Conservation (phyloP, 2,888 invertebrate species). For the Erpobdella octoculata region DNA sequence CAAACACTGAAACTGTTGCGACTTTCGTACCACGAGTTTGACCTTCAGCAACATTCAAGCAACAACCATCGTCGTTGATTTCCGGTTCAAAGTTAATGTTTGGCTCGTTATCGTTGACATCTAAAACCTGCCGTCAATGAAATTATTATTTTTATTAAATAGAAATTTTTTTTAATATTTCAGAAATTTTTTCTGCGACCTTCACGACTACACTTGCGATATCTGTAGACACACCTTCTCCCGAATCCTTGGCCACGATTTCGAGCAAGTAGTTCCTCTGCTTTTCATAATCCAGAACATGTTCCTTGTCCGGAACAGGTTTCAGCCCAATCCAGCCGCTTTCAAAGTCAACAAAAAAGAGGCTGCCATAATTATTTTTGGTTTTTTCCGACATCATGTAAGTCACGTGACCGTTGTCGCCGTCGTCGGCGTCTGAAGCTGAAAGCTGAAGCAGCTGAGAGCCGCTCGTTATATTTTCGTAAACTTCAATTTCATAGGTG, state of each 20-base stretch:
- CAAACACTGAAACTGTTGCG: background rate
- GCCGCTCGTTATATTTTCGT: background rate
- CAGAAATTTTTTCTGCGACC: no score
- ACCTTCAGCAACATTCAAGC: background rate
- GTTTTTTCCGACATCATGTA: background rate
- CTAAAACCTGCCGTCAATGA: background rate
- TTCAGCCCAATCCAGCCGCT: background rate
- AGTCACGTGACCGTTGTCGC: background rate
- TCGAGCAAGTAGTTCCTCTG: background rate
- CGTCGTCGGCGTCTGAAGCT: background rate
- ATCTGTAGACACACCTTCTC: background rate
- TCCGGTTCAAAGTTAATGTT: background rate
- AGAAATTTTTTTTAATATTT: no score
- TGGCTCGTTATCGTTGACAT: slow-evolving; percentile 2
- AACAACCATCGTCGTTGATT: background rate
- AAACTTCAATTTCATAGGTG: background rate
- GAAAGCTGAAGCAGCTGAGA: background rate
- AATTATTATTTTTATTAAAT: no score
- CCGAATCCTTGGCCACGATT: background rate
- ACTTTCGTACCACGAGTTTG: background rate
- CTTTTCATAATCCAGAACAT: background rate
- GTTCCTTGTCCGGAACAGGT: background rate
- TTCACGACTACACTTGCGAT: background rate
- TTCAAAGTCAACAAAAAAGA: background rate
- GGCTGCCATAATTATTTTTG: background rate